Percentiles rank a stretch among this genome's conserved stretches.
Evolutionary conservation across 2,888 invertebrate species (phyloP).

Genomic region (Drosophila quinaria): DNA sequence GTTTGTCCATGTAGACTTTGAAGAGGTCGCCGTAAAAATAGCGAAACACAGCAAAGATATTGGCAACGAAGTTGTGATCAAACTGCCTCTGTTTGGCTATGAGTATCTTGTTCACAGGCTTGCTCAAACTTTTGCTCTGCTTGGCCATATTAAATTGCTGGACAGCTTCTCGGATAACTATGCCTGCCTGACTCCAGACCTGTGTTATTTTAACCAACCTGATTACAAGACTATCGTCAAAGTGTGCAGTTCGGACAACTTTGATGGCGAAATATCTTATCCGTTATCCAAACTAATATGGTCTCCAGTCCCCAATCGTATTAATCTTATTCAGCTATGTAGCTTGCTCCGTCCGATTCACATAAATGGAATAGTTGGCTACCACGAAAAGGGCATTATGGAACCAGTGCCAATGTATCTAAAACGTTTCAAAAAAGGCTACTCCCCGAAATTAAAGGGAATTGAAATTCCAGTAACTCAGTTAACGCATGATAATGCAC

Average conservation of each 20-base stretch:
- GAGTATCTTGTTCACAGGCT: slow-evolving; percentile 49
- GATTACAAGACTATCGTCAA: slow-evolving; percentile 13
- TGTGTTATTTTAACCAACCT: slow-evolving; percentile 13
- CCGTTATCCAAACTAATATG: slow-evolving; percentile 37
- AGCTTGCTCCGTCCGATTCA: slow-evolving; percentile 59
- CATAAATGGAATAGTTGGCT: slow-evolving; percentile 55
- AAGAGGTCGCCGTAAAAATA: slow-evolving; percentile 35
- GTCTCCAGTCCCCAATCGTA: slow-evolving; percentile 58
- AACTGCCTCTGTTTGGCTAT: slow-evolving; percentile 59
- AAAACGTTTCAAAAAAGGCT: slow-evolving; percentile 35
- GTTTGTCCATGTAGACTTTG: slow-evolving; percentile 45
- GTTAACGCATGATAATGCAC: not conserved
- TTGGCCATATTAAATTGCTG: slow-evolving; percentile 49
- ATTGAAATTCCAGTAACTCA: slow-evolving; percentile 12
- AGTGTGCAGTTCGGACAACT: not conserved
- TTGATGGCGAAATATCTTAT: not conserved
- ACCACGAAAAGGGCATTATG: slow-evolving; percentile 29
- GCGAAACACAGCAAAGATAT: not conserved
- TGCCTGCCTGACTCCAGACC: slow-evolving; percentile 26
- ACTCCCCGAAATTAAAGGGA: slow-evolving; percentile 15
- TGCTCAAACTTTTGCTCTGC: slow-evolving; percentile 34
- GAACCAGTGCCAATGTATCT: slow-evolving; percentile 49
- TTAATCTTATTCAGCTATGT: slow-evolving; percentile 62
- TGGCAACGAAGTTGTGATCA: not conserved
- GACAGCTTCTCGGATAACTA: slow-evolving; percentile 28